phyloP scores from a whole-genome alignment of 2,797 vertebrate genomes.

The Kryptolebias ocellatus region DNA sequence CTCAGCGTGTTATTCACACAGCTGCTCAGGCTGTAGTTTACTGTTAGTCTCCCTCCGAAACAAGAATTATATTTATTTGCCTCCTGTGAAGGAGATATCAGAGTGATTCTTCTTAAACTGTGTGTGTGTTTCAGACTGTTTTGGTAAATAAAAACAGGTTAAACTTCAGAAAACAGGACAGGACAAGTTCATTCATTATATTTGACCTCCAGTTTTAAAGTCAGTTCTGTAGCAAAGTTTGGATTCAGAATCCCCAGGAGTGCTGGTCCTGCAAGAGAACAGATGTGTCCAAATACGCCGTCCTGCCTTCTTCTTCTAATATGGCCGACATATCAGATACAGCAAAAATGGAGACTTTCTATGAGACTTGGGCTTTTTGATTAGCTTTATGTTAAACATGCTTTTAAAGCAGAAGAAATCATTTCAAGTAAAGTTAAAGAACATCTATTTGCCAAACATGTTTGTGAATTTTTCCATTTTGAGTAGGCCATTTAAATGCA shows the following conservation, averaged over 20 bases:
- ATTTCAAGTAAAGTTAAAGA: conserved; percentile 10
- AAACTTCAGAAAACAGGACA: conserved; percentile 10
- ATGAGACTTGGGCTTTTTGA: too few species aligned
- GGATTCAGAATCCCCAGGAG: conserved; percentile 42
- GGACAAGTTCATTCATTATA: conserved; percentile 8
- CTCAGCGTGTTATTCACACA: conserved; percentile 54
- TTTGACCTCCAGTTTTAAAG: not conserved
- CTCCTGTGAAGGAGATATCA: conserved; percentile 40
- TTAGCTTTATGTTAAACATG: conserved; percentile 25
- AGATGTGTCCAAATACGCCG: conserved; percentile 62
- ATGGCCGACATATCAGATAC: conserved; percentile 27
- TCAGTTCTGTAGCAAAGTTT: conserved; percentile 27
- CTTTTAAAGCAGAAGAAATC: conserved; percentile 15
- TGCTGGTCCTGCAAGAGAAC: conserved; percentile 42
- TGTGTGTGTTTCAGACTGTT: conserved; percentile 2
- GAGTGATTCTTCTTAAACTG: conserved; percentile 34
- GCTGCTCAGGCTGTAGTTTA: conserved; percentile 37
- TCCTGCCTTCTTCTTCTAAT: conserved; percentile 43
- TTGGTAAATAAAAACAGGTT: conserved; percentile 45
- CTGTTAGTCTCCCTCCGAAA: conserved; percentile 41
- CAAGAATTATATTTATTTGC: conserved; percentile 60
- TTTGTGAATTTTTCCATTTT: not conserved
- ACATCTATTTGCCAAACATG: conserved; percentile 3
- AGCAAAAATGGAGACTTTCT: conserved; percentile 22
- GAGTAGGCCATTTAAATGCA: conserved; percentile 16